Conservation (phyloP, 2,888 invertebrate genomes). For the Diadromus collaris region DNA sequence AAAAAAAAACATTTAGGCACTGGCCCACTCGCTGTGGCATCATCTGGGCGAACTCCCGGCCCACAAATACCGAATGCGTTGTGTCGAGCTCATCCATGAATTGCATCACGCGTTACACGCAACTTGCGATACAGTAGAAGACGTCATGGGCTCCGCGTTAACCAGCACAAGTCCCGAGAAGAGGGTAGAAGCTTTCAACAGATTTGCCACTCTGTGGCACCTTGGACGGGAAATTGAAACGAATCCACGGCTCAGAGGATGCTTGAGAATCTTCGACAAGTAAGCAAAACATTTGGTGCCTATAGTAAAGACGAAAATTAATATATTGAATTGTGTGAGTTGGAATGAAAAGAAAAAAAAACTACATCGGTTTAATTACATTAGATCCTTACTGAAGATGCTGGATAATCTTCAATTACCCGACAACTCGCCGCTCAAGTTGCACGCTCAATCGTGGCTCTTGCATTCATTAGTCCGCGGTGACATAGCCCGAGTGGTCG, state of each 20-base stretch:
- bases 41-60: conserved; percentile 83
- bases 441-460: conserved; percentile 89
- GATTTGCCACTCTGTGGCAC: conserved; percentile 88
- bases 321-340: not conserved
- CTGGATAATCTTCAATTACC: conserved; percentile 85
- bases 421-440: conserved; percentile 82
- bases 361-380: conserved; percentile 50
- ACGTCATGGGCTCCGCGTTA: conserved; percentile 83
- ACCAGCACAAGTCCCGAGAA: conserved; percentile 79
- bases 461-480: conserved; percentile 87
- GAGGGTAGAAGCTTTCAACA: conserved; percentile 83
- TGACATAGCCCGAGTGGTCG: conserved; percentile 89
- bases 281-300: conserved; percentile 69
- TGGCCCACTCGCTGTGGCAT: conserved; percentile 88
- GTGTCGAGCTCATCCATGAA: conserved; percentile 88
- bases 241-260: conserved; percentile 80
- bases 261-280: conserved; percentile 84
- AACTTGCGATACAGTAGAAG: conserved; percentile 84
- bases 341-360: not conserved
- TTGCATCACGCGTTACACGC: conserved; percentile 84
- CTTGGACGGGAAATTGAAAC: conserved; percentile 86
- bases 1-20: conserved; percentile 79
- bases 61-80: conserved; percentile 82
- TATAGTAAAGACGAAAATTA: not conserved
- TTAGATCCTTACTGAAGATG: conserved; percentile 87